Conservation (phyloP, 2,113 vertebrate species). For the Syngnathus floridae region DNA sequence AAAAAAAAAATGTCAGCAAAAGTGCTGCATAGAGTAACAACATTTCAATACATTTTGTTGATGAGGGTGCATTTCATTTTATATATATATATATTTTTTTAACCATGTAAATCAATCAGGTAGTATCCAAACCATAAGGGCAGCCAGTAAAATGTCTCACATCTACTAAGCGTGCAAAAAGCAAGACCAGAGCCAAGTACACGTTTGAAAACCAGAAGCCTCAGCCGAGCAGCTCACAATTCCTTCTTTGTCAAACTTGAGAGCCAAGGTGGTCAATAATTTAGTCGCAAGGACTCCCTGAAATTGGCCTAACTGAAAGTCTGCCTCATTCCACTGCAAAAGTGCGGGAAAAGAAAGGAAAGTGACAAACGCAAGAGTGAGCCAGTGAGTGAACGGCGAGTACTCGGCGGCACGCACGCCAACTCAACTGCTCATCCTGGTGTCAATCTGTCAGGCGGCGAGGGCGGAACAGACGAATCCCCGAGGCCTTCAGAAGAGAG, state of each 20-base stretch:
- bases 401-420: neutral
- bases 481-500: slow-evolving; percentile 34
- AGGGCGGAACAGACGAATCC: slow-evolving; percentile 44
- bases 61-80: too few species aligned
- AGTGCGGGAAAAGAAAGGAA: neutral
- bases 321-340: neutral
- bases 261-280: neutral
- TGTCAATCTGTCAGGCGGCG: slow-evolving; percentile 49
- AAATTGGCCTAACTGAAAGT: neutral
- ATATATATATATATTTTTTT: too few species aligned
- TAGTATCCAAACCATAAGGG: too few species aligned
- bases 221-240: neutral
- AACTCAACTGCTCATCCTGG: slow-evolving; percentile 19
- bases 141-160: too few species aligned
- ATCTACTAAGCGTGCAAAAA: neutral
- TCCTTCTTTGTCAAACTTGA: neutral
- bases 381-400: slow-evolving; percentile 8
- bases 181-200: neutral
- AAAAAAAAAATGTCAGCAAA: too few species aligned
- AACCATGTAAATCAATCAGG: too few species aligned
- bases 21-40: too few species aligned
- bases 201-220: neutral
- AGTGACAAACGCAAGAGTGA: slow-evolving; percentile 32
- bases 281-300: too few species aligned
- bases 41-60: too few species aligned